Conservation (phyloP, 2,797 vertebrate genomes). For the Melanotaenia trifasciata region DNA sequence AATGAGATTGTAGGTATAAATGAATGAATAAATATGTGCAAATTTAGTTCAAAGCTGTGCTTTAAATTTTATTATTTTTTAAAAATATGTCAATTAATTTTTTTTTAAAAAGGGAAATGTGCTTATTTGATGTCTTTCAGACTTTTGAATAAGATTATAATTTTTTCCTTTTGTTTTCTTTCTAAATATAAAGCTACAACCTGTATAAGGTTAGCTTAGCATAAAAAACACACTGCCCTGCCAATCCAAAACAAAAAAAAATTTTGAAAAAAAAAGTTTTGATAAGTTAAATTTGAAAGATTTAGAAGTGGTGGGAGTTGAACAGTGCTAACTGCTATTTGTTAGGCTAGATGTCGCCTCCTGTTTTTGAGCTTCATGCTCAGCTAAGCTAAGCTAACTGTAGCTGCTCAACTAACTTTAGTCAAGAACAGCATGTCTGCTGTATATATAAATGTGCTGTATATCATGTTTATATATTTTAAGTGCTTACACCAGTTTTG, state of each 20-base stretch:
- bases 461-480: slow-evolving; percentile 16
- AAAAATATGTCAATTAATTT: not conserved
- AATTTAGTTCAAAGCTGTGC: slow-evolving; percentile 22
- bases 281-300: not conserved
- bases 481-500: slow-evolving; percentile 11
- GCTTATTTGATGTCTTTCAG: not conserved
- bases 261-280: no score
- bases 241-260: not conserved
- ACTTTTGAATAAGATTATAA: not conserved
- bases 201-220: slow-evolving; percentile 1
- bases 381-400: slow-evolving; percentile 17
- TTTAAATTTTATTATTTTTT: not conserved
- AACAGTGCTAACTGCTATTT: not conserved
- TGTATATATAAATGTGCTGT: slow-evolving; percentile 9
- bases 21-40: not conserved
- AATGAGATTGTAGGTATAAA: not conserved
- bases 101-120: not conserved
- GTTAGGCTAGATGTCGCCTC: not conserved
- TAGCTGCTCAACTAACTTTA: not conserved
- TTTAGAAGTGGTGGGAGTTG: not conserved
- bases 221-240: not conserved
- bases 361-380: slow-evolving; percentile 12
- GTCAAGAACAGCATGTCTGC: not conserved
- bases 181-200: not conserved
- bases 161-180: not conserved